Conservation (phyloP, 2,113 vertebrate genomes). For the Gadus macrocephalus region DNA sequence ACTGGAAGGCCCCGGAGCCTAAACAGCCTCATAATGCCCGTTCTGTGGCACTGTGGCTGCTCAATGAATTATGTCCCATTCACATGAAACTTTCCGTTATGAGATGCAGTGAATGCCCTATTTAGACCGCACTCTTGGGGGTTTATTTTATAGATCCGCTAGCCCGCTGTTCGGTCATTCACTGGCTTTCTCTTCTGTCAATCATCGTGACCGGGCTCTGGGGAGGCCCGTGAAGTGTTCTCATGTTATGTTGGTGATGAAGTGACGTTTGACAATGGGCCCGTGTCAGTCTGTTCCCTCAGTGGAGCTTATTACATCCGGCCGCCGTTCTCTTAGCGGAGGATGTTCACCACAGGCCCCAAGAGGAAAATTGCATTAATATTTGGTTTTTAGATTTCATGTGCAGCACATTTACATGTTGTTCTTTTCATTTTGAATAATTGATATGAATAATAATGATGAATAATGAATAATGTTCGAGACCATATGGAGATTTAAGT, state of each 20-base stretch:
- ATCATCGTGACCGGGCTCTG: conserved; percentile 4
- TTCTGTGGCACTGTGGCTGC: conserved; percentile 13
- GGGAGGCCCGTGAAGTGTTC: conserved; percentile 13
- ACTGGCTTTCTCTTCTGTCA: background rate
- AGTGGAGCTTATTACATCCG: background rate
- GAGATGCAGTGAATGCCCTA: conserved; percentile 23
- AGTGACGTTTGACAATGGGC: background rate
- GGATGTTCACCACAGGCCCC: too few relatives aligned
- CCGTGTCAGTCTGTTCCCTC: conserved; percentile 7
- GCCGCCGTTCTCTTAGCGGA: too few relatives aligned
- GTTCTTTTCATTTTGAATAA: too few relatives aligned
- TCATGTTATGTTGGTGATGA: background rate
- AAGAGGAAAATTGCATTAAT: too few relatives aligned
- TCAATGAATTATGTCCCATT: conserved; percentile 13
- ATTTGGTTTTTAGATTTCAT: too few relatives aligned
- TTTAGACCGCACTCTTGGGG: conserved; percentile 1
- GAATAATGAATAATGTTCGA: too few relatives aligned
- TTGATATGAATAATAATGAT: too few relatives aligned
- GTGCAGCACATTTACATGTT: too few relatives aligned
- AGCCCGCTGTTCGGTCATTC: conserved; percentile 14
- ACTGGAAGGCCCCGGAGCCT: background rate
- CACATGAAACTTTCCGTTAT: conserved; percentile 32
- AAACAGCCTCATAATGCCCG: conserved; percentile 5
- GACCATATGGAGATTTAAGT: too few relatives aligned
- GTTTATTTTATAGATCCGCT: conserved; percentile 22